Percentiles rank a stretch among this genome's conserved stretches.
Evolutionary conservation across 2,797 vertebrate genomes (phyloP).

Genomic region (Mico argentatus): DNA sequence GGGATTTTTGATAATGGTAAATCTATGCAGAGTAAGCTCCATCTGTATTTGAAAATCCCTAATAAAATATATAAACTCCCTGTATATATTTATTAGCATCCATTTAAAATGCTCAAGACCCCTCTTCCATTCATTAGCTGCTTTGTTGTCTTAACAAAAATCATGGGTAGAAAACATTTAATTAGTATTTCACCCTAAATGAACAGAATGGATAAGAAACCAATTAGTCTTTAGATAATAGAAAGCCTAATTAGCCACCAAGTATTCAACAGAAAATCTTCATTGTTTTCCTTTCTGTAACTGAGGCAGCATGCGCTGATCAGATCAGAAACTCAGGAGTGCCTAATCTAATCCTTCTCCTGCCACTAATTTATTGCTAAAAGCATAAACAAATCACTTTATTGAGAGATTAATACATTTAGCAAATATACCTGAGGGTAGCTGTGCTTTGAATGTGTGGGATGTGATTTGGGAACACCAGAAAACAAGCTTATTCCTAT

Average conservation of each 20-base stretch:
- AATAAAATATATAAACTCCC: not conserved
- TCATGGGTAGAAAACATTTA: conserved; percentile 46
- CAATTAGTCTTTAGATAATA: conserved; percentile 68
- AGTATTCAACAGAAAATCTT: conserved; percentile 40
- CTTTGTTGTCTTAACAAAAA: conserved; percentile 46
- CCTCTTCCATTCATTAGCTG: not conserved
- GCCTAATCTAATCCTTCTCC: not conserved
- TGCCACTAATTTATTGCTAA: not conserved
- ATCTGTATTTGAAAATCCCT: not conserved
- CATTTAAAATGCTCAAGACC: not conserved
- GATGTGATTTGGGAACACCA: not conserved
- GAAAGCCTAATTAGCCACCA: conserved; percentile 48
- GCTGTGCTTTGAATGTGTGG: not conserved
- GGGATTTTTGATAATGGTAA: not conserved
- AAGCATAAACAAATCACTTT: conserved; percentile 9
- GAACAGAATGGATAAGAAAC: conserved; percentile 55
- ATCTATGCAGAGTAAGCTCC: not conserved
- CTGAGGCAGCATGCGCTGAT: not conserved
- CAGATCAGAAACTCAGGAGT: not conserved
- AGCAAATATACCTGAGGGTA: not conserved
- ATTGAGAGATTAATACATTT: not conserved
- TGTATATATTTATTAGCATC: not conserved
- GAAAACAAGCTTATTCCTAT: not conserved
- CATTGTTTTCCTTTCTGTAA: not conserved
- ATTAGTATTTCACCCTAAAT: conserved; percentile 65